Evolutionary conservation across 2,797 vertebrate genomes (phyloP).

Genomic region (Peromyscus eremicus): DNA sequence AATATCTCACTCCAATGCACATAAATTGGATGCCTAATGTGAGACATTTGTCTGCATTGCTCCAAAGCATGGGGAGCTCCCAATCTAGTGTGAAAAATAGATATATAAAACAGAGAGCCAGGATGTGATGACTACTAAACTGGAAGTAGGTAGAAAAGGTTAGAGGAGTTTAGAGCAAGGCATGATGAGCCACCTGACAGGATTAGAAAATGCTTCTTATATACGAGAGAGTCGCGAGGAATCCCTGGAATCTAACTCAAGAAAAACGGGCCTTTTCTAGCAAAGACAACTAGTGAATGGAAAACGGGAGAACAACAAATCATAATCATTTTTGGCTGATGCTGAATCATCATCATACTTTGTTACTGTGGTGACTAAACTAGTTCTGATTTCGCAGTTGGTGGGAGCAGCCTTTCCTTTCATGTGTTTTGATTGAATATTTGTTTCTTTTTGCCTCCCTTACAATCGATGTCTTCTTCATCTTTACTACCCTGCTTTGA

Average conservation of each 20-base stretch:
- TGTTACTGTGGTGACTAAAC: constrained; percentile 4
- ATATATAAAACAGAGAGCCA: not conserved
- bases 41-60: not conserved
- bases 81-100: constrained; percentile 9
- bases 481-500: constrained; percentile 30
- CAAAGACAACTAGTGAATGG: constrained; percentile 15
- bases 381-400: constrained; percentile 42
- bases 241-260: not conserved
- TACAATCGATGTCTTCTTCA: constrained; percentile 26
- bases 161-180: not conserved
- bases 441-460: constrained; percentile 40
- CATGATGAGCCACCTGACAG: not conserved
- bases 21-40: not conserved
- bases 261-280: not conserved
- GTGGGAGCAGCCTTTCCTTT: not conserved
- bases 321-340: constrained; percentile 12
- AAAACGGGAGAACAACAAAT: not conserved
- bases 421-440: not conserved
- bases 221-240: not conserved
- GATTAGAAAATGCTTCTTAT: not conserved
- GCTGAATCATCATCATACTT: not conserved
- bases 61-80: not conserved
- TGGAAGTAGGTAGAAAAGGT: not conserved
- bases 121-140: not conserved
- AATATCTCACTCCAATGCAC: not conserved